Percentiles rank a stretch among this genome's conserved stretches.
Evolutionary conservation across 2,797 vertebrate species (phyloP).

Genomic region (Clarias laeviceps): DNA sequence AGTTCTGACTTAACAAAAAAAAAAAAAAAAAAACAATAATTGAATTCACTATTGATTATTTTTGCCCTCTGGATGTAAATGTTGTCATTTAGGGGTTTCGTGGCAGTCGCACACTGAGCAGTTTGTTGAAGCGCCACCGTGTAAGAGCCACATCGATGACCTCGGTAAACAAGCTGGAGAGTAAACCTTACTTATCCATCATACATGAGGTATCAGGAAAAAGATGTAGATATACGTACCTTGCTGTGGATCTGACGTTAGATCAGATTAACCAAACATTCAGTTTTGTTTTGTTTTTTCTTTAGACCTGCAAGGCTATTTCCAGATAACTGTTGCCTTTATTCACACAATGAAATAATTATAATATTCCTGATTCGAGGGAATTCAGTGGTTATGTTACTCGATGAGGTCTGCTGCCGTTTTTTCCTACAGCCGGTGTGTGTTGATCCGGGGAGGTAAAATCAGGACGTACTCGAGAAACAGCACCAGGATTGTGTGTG

Average conservation of each 20-base stretch:
- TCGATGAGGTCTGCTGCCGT: neutral
- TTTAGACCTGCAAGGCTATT: neutral
- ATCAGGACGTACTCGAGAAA: neutral
- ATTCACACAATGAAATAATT: neutral
- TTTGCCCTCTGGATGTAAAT: constrained; percentile 2
- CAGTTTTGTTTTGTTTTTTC: neutral
- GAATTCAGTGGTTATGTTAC: neutral
- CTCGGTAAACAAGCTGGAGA: neutral
- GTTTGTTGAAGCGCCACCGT: neutral
- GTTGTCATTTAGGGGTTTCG: constrained; percentile 18
- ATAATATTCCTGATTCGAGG: neutral
- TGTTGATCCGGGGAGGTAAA: neutral
- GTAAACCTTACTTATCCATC: neutral
- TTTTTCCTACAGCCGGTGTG: too few species aligned
- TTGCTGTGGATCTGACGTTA: too few species aligned
- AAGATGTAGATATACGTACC: neutral
- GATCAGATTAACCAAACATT: neutral
- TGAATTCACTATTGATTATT: constrained; percentile 20
- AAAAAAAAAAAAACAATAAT: constrained; percentile 2
- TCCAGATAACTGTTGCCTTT: neutral
- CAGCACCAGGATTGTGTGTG: neutral
- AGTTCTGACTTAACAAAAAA: neutral
- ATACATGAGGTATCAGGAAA: neutral
- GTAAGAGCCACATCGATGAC: neutral
- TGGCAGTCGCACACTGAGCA: constrained; percentile 7